A percentile compares a stretch with the other conserved stretches of the same genome.
phyloP scores from a whole-genome alignment of 2,888 invertebrate species.

The Rhingia campestris region DNA sequence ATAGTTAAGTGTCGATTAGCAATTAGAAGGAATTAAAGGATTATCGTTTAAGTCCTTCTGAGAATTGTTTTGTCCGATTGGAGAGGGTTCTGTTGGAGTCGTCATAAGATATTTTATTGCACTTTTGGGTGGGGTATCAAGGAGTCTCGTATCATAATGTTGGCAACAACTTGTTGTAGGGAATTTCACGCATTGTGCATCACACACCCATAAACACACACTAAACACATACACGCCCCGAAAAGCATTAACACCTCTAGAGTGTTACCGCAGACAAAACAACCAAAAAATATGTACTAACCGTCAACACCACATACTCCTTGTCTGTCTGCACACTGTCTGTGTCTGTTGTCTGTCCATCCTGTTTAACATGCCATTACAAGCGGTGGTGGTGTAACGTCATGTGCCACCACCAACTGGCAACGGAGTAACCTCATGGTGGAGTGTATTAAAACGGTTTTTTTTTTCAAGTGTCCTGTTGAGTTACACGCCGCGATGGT shows the following conservation, averaged over 20 bases:
- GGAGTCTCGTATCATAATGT: conserved; percentile 12
- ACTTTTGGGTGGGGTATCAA: conserved; percentile 21
- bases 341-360: conserved; percentile 38
- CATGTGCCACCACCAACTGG: conserved; percentile 54
- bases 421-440: conserved; percentile 30
- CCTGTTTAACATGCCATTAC: conserved; percentile 73
- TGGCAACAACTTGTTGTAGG: conserved; percentile 21
- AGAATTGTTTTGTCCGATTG: not conserved
- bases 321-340: conserved; percentile 60
- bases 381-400: conserved; percentile 55
- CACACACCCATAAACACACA: conserved; percentile 38
- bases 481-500: conserved; percentile 69
- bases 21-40: conserved; percentile 68
- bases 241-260: conserved; percentile 56
- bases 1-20: conserved; percentile 72
- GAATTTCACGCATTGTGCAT: not conserved
- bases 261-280: conserved; percentile 53
- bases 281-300: conserved; percentile 20
- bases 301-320: conserved; percentile 22
- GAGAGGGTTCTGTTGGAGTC: conserved; percentile 2
- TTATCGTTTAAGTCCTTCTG: conserved; percentile 40
- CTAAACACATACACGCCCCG: conserved; percentile 47
- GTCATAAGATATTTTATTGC: not conserved
- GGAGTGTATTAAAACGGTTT: conserved; percentile 52
- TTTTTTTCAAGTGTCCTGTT: conserved; percentile 69